Evolutionary conservation across 2,113 vertebrate species (phyloP).

Genomic region (Myiopsitta monachus): DNA sequence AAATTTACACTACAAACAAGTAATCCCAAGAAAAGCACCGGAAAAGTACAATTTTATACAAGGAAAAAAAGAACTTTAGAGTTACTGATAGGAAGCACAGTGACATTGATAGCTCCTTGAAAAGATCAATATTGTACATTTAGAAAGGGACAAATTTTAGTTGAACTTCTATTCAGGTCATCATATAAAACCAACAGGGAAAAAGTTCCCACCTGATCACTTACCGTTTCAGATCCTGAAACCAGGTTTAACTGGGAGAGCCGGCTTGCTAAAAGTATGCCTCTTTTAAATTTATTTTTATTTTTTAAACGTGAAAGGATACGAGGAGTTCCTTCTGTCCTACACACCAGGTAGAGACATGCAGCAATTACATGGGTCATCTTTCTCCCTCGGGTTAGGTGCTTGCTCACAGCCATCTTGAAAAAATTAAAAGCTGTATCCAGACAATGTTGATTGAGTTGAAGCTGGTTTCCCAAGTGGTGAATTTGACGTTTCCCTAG

Average conservation of each 20-base stretch:
- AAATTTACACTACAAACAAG: background rate
- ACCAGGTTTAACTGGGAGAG: background rate
- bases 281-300: background rate
- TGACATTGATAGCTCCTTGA: background rate
- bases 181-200: background rate
- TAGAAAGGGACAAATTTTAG: background rate
- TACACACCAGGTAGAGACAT: slow-evolving; percentile 95
- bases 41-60: background rate
- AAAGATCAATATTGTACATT: background rate
- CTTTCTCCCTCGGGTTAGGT: slow-evolving; percentile 87
- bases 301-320: slow-evolving; percentile 78
- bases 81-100: background rate
- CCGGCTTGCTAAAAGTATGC: background rate
- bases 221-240: background rate
- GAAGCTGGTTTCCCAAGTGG: slow-evolving; percentile 91
- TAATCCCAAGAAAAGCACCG: background rate
- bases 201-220: background rate
- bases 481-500: slow-evolving; percentile 86
- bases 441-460: slow-evolving; percentile 93
- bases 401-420: slow-evolving; percentile 94
- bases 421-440: slow-evolving; percentile 98
- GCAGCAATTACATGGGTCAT: slow-evolving; percentile 87
- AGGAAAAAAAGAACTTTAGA: background rate
- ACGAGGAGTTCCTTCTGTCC: slow-evolving; percentile 94
- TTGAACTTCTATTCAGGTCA: background rate